Evolutionary conservation across 2,888 invertebrate species (phyloP).

Genomic region (Andrena fulva): DNA sequence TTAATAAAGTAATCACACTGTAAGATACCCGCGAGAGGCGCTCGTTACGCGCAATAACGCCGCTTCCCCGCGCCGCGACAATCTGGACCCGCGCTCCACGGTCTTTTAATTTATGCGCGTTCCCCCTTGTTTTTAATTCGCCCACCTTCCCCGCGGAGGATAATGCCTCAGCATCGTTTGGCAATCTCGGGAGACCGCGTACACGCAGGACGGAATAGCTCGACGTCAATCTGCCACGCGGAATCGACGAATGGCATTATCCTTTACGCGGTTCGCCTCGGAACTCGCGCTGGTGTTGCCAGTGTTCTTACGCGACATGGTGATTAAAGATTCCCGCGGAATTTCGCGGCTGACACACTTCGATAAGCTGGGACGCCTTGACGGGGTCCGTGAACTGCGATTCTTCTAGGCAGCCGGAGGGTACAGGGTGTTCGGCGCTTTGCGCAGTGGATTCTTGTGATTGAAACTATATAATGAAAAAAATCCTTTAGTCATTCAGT

Average conservation of each 20-base stretch:
- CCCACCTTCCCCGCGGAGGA: background rate
- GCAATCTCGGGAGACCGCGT: background rate
- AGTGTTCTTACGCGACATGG: background rate
- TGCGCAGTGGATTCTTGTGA: too few species aligned
- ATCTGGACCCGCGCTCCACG: constrained; percentile 34
- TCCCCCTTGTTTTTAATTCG: constrained; percentile 7
- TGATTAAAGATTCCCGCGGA: background rate
- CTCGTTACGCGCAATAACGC: constrained; percentile 74
- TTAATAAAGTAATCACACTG: constrained; percentile 80
- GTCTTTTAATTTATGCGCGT: constrained; percentile 51
- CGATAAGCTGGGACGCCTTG: background rate
- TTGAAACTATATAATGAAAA: too few species aligned
- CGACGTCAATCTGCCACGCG: constrained; percentile 6
- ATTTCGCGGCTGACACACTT: constrained; percentile 8
- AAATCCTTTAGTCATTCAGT: too few species aligned
- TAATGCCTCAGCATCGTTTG: background rate
- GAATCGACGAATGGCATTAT: background rate
- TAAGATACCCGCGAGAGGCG: constrained; percentile 69
- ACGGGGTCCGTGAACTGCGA: background rate
- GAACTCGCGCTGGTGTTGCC: background rate
- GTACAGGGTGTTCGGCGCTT: background rate
- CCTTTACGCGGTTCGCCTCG: background rate
- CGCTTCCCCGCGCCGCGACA: constrained; percentile 51
- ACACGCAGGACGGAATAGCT: background rate
- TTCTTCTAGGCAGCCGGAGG: background rate